Percentiles rank a stretch among this genome's conserved stretches.
These are phyloP conservation scores for Potamarius usumacintae DNA, from an alignment of 2,113 vertebrate species.

Conservation along the genomic window DNA sequence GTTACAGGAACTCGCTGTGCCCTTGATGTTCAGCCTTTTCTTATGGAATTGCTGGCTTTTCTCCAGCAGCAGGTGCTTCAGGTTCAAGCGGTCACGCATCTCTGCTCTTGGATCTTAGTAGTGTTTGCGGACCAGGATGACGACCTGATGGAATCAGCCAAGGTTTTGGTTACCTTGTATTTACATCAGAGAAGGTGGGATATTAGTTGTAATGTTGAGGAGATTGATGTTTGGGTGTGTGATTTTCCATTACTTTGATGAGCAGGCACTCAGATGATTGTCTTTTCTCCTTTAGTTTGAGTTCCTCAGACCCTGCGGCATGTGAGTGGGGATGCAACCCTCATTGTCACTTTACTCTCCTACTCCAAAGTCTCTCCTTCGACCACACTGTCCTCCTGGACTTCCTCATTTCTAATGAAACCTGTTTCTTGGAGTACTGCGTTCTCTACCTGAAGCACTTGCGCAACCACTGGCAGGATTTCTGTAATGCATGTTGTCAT, in stretches of 20 bases:
- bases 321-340: conserved; percentile 80
- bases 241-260: not conserved
- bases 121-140: conserved; percentile 94
- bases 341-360: conserved; percentile 86
- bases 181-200: conserved; percentile 76
- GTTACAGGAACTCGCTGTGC: conserved; percentile 43
- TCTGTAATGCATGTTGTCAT: conserved; percentile 67
- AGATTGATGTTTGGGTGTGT: not conserved
- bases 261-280: not conserved
- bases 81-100: conserved; percentile 57
- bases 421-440: conserved; percentile 93
- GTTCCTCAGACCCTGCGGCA: conserved; percentile 12
- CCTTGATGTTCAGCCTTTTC: conserved; percentile 59
- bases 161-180: conserved; percentile 76
- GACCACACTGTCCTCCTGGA: conserved; percentile 88
- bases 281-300: conserved; percentile 50
- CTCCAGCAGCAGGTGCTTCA: conserved; percentile 65
- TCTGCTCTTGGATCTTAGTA: conserved; percentile 81
- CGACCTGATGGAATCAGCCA: conserved; percentile 92
- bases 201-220: not conserved
- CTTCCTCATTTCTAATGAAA: conserved; percentile 92
- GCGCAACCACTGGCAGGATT: conserved; percentile 74
- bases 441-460: conserved; percentile 87
- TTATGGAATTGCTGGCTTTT: conserved; percentile 72
- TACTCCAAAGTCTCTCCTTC: conserved; percentile 82